A percentile compares a stretch with the other conserved stretches of the same genome.
These are phyloP conservation scores for Bombus pyrosoma DNA, from an alignment of 1,140 invertebrate genomes.

Conservation along the genomic window DNA sequence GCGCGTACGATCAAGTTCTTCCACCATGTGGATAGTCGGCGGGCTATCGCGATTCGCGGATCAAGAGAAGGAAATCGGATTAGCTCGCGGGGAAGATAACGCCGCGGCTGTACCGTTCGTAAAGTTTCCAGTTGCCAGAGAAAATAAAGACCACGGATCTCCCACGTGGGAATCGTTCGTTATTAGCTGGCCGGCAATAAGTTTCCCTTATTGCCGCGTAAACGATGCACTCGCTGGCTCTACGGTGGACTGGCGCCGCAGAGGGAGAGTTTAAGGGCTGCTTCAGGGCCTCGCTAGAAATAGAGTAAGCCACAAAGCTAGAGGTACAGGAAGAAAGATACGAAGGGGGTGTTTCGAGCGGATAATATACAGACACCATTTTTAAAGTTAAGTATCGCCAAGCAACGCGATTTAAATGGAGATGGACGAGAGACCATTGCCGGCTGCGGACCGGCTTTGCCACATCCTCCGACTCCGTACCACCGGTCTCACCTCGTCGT, in stretches of 20 bases:
- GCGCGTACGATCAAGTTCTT: not conserved
- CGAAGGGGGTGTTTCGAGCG: slow-evolving; percentile 47
- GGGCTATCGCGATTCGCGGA: slow-evolving; percentile 38
- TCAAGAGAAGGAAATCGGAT: slow-evolving; percentile 22
- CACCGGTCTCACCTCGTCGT: not conserved
- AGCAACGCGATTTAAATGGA: slow-evolving; percentile 74
- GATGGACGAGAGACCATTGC: slow-evolving; percentile 69
- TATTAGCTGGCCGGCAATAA: slow-evolving; percentile 72
- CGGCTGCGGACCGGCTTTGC: slow-evolving; percentile 39
- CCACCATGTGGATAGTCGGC: not conserved
- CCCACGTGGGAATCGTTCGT: slow-evolving; percentile 71
- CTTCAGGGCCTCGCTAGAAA: slow-evolving; percentile 23
- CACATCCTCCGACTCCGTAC: not conserved
- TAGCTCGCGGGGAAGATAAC: not conserved
- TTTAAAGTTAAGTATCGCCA: slow-evolving; percentile 75
- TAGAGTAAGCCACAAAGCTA: not conserved
- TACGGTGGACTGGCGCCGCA: slow-evolving; percentile 43
- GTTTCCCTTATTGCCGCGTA: slow-evolving; percentile 73
- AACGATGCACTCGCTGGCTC: slow-evolving; percentile 70
- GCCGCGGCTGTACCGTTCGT: slow-evolving; percentile 18
- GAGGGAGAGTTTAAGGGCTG: slow-evolving; percentile 60
- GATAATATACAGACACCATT: slow-evolving; percentile 72
- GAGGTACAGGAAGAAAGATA: not conserved
- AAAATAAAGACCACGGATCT: slow-evolving; percentile 68
- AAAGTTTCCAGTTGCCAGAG: slow-evolving; percentile 54